Conservation (phyloP, 2,113 vertebrate species). For the Macroglossus sobrinus region DNA sequence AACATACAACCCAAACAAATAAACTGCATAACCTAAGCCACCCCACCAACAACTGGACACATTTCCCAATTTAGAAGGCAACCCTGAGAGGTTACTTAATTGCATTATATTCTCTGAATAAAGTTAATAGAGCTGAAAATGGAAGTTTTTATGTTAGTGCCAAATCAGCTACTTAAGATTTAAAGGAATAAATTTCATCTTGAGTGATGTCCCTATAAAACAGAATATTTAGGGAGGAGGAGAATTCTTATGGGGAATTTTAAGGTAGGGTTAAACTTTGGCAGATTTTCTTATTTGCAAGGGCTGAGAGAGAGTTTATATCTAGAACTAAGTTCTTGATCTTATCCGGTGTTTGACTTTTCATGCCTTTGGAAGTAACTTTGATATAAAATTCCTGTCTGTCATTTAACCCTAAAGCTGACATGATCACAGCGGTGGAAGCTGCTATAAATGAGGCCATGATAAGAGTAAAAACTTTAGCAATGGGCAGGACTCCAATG, state of each 20-base stretch:
- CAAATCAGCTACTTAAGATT: background rate
- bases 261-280: background rate
- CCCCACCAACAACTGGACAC: background rate
- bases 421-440: constrained; percentile 23
- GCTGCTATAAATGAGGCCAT: background rate
- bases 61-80: constrained; percentile 27
- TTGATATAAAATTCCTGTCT: constrained; percentile 52
- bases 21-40: constrained; percentile 50
- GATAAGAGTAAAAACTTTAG: background rate
- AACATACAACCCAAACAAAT: constrained; percentile 67
- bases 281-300: constrained; percentile 32
- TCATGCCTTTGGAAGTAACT: constrained; percentile 47
- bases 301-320: constrained; percentile 44
- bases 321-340: constrained; percentile 54
- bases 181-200: background rate
- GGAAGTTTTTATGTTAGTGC: background rate
- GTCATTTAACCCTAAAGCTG: constrained; percentile 46
- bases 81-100: constrained; percentile 25
- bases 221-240: background rate
- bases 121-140: constrained; percentile 15
- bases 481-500: background rate
- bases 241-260: background rate
- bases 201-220: background rate
- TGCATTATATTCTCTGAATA: background rate
- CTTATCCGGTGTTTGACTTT: constrained; percentile 58